Evolutionary conservation across 1,140 invertebrate species (phyloP).

Genomic region (Rhagoletis pomonella): DNA sequence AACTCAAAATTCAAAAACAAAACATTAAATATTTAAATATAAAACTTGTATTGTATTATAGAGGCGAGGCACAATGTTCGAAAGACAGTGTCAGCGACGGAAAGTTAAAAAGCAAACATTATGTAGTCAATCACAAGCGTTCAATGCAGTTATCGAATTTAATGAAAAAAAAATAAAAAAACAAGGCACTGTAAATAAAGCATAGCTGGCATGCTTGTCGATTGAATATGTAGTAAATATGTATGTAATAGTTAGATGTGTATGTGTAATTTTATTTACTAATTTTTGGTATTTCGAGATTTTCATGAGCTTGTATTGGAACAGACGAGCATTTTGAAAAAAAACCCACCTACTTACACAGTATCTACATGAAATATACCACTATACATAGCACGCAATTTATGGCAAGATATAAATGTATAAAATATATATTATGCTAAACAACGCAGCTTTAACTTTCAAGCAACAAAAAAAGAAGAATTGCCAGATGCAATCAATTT

Average conservation of each 20-base stretch:
- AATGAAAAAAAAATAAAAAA: not conserved
- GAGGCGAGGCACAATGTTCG: slow-evolving; percentile 8
- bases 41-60: not conserved
- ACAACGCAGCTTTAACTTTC: not conserved
- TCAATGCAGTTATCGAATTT: slow-evolving; percentile 66
- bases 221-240: slow-evolving; percentile 60
- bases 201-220: slow-evolving; percentile 73
- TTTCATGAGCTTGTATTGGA: slow-evolving; percentile 18
- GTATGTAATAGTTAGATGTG: slow-evolving; percentile 12
- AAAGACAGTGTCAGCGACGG: not conserved
- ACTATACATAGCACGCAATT: too few relatives aligned
- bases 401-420: too few relatives aligned
- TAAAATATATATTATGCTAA: not conserved
- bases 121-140: slow-evolving; percentile 70
- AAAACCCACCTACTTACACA: too few relatives aligned
- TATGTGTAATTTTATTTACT: not conserved
- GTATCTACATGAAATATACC: too few relatives aligned
- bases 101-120: slow-evolving; percentile 65
- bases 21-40: not conserved
- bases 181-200: slow-evolving; percentile 65
- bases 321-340: not conserved
- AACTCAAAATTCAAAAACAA: not conserved
- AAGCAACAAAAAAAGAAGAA: slow-evolving; percentile 62
- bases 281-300: not conserved
- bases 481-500: slow-evolving; percentile 71